Base-by-base conservation (phyloP, 2,797 vertebrate species). In the Podargus strigoides region DNA sequence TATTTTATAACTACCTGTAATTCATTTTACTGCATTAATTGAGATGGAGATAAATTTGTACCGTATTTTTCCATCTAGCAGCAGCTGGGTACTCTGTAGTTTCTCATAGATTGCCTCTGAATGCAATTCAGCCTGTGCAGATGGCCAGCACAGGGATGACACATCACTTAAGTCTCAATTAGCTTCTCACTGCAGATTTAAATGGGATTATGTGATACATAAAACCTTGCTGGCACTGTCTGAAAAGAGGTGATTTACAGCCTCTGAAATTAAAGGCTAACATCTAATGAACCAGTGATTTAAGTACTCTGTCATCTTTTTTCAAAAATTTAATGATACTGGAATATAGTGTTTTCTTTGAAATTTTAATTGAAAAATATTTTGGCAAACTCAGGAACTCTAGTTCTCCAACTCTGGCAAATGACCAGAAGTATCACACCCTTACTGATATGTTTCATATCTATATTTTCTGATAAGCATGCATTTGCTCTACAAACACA, bases 131-230 rank as follows among this genome's bases (percentile, higher is more conserved):
- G 70, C 20, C 50, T 60, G 80, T 74, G 88, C 93, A 96, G 93
- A 95, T 95, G 94, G 90, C 81, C 90, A 60, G 72, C 47, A 53
- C 24, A 50, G 72, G 84, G 84, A 92, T 95, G 90, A 95, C 86
- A 94, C 86, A 76, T 81, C 88, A 92, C 30, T 53, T 93, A 95
- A 97, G 68, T 82, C 93, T 93, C 90, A 96, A 90, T 96, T 95
- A 95, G 67, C 60, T 89, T n/a, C 72, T 90, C 59, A 64, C 41
- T 89, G 75, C 63, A 93, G 92, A 85, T 92, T 82, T 94, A 94
- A 92, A 95, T 89, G 52, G 90, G 88, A 95, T 96, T 95, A 95
- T 3, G 6, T 60, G 90, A 82, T 77, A 93, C 49, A 85, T 77
- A 90, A 95, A 90, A 66, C 81, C 64, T 89, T 18, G 2, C 59